Base-by-base conservation (phyloP, 2,888 invertebrate genomes). In the Abrostola triplasia region DNA sequence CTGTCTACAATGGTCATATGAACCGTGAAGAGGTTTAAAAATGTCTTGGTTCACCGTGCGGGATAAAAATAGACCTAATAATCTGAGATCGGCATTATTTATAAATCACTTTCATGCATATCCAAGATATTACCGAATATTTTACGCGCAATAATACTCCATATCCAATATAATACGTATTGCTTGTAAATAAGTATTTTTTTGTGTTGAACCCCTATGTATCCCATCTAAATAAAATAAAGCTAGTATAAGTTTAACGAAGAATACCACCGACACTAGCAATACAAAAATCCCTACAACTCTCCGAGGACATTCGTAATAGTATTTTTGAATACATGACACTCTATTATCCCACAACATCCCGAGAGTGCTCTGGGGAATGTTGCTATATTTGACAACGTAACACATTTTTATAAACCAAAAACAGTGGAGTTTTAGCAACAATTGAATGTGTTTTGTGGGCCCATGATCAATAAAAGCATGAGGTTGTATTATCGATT, bases 261-360 rank as follows among this genome's bases (percentile, higher is more conserved):
- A 48, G 56, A 52, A 48, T 11, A 42, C 24, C 24, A 41, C 44
- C 52, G 11, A 36, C 44, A 11, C 10, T 57, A 36, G 49, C 35
- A 59, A 47, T 64, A 13, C 48, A 54, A 40, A 57, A 60, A 44
- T 60, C 54, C 47, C 41, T 51, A 40, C 47, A 55, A 59, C 47
- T 41, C 73, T 37, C 59, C 8, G 24, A 59, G 35, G 60, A 6
- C 49, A 36, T 36, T 38, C 42, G 49, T 75, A 59, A 60, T 67
- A 60, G 67, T 70, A 70, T 70, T 65, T 65, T 60, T 59, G 48
- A 64, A 64, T 67, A 64, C 64, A 59, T 70, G 73, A 70, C 59
- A 76, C 62, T 53, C 59, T 62, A 65, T 67, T 67, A 55, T 56
- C 59, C 59, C 36, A 42, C 47, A 58, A 55, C 57, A 50, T 54